These are phyloP conservation scores for Pogonomyrmex californicus DNA, from an alignment of 1,140 invertebrate genomes.

Conservation along the genomic window DNA sequence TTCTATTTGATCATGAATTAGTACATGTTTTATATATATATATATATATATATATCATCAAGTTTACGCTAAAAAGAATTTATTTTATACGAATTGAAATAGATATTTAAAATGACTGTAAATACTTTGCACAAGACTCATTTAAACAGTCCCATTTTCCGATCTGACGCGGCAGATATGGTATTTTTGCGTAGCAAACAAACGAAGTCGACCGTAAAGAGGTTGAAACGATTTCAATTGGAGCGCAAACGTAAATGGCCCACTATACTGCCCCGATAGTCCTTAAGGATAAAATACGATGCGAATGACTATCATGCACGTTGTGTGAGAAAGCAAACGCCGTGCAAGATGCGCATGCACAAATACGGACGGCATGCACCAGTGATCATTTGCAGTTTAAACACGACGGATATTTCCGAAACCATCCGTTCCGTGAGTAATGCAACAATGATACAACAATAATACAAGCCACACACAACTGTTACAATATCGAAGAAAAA, in stretches of 20 bases:
- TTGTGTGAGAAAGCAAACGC: conserved; percentile 22
- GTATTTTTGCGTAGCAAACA: conserved; percentile 23
- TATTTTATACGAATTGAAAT: neutral
- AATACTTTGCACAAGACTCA: neutral
- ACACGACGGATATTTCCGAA: conserved; percentile 17
- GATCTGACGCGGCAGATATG: neutral
- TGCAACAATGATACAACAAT: conserved; percentile 26
- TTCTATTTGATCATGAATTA: neutral
- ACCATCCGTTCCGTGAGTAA: conserved; percentile 30
- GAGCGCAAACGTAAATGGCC: conserved; percentile 61
- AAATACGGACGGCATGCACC: neutral
- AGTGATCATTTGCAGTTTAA: conserved; percentile 59
- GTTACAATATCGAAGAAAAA: conserved; percentile 69
- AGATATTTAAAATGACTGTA: neutral
- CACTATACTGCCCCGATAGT: neutral
- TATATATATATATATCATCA: neutral
- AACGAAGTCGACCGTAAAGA: conserved; percentile 42
- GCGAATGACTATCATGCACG: conserved; percentile 35
- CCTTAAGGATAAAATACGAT: conserved; percentile 65
- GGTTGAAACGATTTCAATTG: conserved; percentile 62
- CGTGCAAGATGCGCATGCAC: conserved; percentile 15
- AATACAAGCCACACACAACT: neutral
- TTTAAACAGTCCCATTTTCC: conserved; percentile 14
- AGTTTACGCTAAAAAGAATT: neutral
- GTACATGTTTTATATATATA: neutral